Percentiles rank a stretch among this genome's conserved stretches.
Evolutionary conservation across 2,888 invertebrate genomes (phyloP).

Genomic region (Thecophora atra): DNA sequence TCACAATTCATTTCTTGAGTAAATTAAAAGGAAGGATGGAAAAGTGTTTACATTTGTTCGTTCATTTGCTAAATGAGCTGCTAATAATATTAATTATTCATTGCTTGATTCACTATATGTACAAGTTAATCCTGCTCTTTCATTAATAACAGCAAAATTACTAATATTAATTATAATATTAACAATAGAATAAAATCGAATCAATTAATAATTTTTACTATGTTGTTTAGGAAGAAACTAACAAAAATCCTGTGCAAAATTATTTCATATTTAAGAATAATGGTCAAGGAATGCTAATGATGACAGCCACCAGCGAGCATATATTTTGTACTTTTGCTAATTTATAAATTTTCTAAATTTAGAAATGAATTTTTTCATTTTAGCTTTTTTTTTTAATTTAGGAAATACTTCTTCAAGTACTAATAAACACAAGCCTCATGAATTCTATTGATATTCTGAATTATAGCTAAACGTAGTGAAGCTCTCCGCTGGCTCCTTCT

Average conservation of each 20-base stretch:
- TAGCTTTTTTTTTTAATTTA: conserved; percentile 18
- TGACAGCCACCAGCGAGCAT: conserved; percentile 34
- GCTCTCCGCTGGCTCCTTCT: no score
- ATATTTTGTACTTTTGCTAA: neutral
- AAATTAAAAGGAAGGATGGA: no score
- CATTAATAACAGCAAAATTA: no score
- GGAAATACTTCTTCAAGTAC: no score
- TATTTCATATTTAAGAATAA: neutral
- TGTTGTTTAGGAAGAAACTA: neutral
- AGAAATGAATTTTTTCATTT: neutral
- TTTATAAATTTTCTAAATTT: neutral
- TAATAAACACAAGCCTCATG: no score
- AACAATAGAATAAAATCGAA: neutral
- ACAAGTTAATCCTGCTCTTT: no score
- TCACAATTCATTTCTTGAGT: no score
- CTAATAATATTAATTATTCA: no score
- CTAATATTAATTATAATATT: neutral
- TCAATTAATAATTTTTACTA: neutral
- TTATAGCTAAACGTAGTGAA: conserved; percentile 10
- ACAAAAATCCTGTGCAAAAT: no score
- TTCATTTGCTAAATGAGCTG: no score
- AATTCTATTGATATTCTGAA: no score
- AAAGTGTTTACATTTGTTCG: neutral
- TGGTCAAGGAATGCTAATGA: conserved; percentile 55
- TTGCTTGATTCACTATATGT: no score